phyloP scores from a whole-genome alignment of 2,888 invertebrate species.

The Holacanthella duospinosa region DNA sequence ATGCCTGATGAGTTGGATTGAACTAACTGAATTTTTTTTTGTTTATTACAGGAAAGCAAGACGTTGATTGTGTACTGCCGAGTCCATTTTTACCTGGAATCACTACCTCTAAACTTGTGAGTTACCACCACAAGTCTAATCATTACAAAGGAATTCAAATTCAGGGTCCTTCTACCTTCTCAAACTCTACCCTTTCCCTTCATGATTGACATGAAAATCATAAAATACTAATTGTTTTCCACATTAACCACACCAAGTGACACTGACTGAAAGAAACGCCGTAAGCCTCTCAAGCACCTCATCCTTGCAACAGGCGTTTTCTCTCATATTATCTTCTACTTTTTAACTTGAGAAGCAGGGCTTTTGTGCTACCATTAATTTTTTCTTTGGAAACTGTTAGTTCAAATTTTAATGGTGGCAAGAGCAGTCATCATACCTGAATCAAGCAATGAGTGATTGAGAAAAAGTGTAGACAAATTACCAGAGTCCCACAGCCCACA shows the following conservation, averaged over 20 bases:
- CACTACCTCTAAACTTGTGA: conserved; percentile 37
- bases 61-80: conserved; percentile 32
- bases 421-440: too few species aligned
- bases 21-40: conserved; percentile 1
- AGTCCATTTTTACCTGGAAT: conserved; percentile 37
- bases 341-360: too few species aligned
- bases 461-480: too few species aligned
- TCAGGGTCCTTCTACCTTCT: too few species aligned
- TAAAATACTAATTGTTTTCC: conserved; percentile 23
- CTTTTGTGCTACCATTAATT: too few species aligned
- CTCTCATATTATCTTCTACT: not conserved
- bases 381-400: too few species aligned
- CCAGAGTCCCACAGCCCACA: too few species aligned
- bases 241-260: conserved; percentile 5
- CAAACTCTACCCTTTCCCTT: not conserved
- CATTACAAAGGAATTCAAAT: not conserved
- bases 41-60: conserved; percentile 33
- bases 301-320: not conserved
- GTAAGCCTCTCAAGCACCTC: too few species aligned
- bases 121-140: conserved; percentile 13
- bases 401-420: too few species aligned
- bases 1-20: too few species aligned
- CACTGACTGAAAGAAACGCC: too few species aligned
- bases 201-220: conserved; percentile 24
- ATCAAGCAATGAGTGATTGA: too few species aligned